Evolutionary conservation across 2,888 invertebrate genomes (phyloP), one percentile per base, ranked within the genome.

Genomic region (Corythucha ciliata): DNA sequence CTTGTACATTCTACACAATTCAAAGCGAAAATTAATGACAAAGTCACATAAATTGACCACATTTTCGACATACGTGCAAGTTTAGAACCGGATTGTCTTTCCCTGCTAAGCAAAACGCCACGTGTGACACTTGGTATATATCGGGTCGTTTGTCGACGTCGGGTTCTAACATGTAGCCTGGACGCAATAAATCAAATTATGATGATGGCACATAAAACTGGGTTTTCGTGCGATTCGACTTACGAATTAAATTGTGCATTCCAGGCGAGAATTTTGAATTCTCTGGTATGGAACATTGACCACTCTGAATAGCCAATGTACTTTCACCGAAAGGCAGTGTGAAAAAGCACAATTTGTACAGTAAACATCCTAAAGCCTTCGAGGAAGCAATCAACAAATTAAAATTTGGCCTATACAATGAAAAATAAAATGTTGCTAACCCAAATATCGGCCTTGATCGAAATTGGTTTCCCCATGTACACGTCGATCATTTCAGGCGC

Each of bases 401-500:
- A 7, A 20, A 41, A 21, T 21, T n/a, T n/a, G 8, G 7, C 44
- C 14, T n/a, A 14, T 29, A 14, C 21, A 6, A 7, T 44, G 3
- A 25, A 26, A 27, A 52, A 37, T 20, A 21, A 7, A 14, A 32
- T 25, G n/a, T 47, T 52, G 57, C 63, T 61, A 70, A 82, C 83
- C 90, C 90, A 90, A 67, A 90, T 85, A 72, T 90, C 90, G 36
- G 86, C 78, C 70, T 89, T 89, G 27, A 83, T 86, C 24, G 86
- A 84, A 58, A 93, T 88, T 41, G 79, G 72, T 69, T 82, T 82
- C 32, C 84, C 85, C 57, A 77, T 76, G 68, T 90, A 92, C 64
- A 93, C 75, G 69, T 93, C 90, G 27, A 93, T 80, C 92, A 92
- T 93, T 74, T 92, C 92, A 3, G 92, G 92, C 12, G 91, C 74